Evolutionary conservation across 23 tunicate genomes (phyloP).

Genomic region (Diplosoma virens): DNA sequence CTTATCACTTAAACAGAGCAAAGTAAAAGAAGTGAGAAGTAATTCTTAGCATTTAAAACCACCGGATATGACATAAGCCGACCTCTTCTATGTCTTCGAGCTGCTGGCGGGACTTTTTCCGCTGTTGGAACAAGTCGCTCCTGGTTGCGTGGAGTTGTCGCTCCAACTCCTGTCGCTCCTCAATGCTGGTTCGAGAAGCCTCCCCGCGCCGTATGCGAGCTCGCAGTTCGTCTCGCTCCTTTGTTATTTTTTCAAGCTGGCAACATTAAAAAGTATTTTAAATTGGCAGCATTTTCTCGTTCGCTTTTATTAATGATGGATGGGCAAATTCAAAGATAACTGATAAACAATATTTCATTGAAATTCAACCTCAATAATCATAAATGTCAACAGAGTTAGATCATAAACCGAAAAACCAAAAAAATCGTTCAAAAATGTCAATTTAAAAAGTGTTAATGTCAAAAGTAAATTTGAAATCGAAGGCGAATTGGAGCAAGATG

Average conservation of each 20-base stretch:
- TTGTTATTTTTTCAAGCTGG: slow-evolving; percentile 40
- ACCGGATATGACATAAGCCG: no score
- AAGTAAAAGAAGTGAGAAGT: not conserved
- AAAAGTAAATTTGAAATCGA: no score
- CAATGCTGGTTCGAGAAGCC: slow-evolving; percentile 63
- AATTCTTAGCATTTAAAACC: not conserved
- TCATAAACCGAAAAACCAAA: no score
- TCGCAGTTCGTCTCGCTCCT: slow-evolving; percentile 60
- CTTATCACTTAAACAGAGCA: not conserved
- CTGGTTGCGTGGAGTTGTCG: slow-evolving; percentile 60
- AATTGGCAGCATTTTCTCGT: no score
- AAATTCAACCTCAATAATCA: no score
- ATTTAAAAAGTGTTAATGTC: no score
- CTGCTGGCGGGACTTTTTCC: slow-evolving; percentile 51
- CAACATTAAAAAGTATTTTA: not conserved
- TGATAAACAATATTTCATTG: no score
- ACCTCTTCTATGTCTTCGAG: slow-evolving; percentile 83
- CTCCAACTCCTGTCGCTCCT: slow-evolving; percentile 74
- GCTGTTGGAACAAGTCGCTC: slow-evolving; percentile 46
- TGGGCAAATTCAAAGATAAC: no score
- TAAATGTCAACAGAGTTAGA: no score
- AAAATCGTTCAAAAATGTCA: no score
- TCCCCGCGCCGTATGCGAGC: slow-evolving; percentile 76
- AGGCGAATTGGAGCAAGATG: no score
- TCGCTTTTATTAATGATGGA: no score